A percentile compares a stretch with the other conserved stretches of the same genome.
Evolutionary conservation across 2,888 invertebrate species (phyloP).

Genomic region (Onthophagus sagittarius): DNA sequence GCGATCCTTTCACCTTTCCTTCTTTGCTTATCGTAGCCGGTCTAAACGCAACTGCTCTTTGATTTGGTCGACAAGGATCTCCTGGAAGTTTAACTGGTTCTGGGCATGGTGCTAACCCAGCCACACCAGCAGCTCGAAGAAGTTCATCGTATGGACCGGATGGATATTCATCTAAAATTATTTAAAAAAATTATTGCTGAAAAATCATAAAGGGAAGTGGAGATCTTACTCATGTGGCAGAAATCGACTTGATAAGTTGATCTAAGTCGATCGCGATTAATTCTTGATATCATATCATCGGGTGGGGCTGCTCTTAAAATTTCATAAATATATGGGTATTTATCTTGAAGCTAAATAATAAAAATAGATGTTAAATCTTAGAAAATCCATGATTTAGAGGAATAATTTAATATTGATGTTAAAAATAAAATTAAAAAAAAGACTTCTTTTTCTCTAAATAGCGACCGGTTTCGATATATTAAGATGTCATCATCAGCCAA

Average conservation of each 20-base stretch:
- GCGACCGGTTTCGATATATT: too few relatives aligned
- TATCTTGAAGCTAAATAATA: conserved; percentile 54
- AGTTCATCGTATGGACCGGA: conserved; percentile 58
- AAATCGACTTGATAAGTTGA: conserved; percentile 63
- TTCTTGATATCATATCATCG: conserved; percentile 56
- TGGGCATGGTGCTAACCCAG: conserved; percentile 54
- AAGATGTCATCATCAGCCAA: too few relatives aligned
- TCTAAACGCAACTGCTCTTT: conserved; percentile 44
- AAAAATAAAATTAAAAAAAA: too few relatives aligned
- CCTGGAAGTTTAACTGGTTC: conserved; percentile 57
- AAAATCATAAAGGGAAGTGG: background rate
- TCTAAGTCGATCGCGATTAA: conserved; percentile 59
- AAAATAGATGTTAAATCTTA: conserved; percentile 22
- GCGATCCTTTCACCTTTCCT: conserved; percentile 6
- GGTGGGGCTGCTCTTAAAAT: conserved; percentile 58
- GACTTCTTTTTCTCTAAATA: too few relatives aligned
- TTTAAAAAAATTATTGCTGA: background rate
- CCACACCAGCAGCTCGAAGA: conserved; percentile 54
- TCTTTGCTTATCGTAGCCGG: conserved; percentile 34
- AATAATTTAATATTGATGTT: too few relatives aligned
- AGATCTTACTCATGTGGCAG: conserved; percentile 48
- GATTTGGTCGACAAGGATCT: conserved; percentile 56
- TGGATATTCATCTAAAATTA: conserved; percentile 47
- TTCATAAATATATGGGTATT: conserved; percentile 63
- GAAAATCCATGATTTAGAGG: too few relatives aligned